Conservation (phyloP, 2,113 vertebrate species). For the Centropus bengalensis region DNA sequence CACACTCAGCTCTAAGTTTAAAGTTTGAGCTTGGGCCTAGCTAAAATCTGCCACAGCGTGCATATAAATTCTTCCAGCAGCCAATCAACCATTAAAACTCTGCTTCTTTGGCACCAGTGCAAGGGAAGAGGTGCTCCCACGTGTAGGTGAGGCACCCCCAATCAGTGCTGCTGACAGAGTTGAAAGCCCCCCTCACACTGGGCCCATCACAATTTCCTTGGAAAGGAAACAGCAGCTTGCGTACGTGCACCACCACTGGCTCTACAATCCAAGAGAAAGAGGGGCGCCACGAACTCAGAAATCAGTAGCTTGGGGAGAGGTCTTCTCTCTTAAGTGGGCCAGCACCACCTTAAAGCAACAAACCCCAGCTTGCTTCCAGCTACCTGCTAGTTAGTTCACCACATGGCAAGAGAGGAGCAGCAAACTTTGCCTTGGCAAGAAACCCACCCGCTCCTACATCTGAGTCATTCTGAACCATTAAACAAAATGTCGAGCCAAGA, state of each 20-base stretch:
- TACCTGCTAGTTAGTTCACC: slow-evolving; percentile 38
- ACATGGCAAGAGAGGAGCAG: not conserved
- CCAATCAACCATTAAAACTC: not conserved
- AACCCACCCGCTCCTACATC: slow-evolving; percentile 28
- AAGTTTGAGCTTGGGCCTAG: not conserved
- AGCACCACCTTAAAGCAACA: not conserved
- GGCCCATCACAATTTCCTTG: not conserved
- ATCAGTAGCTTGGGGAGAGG: not conserved
- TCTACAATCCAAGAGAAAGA: not conserved
- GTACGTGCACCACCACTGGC: not conserved
- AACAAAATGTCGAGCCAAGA: not conserved
- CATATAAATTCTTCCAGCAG: not conserved
- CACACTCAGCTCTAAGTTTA: not conserved
- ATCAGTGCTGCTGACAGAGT: not conserved
- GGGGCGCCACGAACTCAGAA: not conserved
- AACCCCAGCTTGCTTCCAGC: slow-evolving; percentile 7
- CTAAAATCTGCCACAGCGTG: not conserved
- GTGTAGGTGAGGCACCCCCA: rapidly evolving
- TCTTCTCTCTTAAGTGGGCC: not conserved
- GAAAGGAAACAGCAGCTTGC: not conserved
- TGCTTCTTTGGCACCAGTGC: not conserved
- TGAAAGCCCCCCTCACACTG: not conserved
- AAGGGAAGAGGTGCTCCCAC: not conserved
- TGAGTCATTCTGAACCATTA: slow-evolving; percentile 39
- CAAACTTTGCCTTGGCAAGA: slow-evolving; percentile 25